Percentiles rank a stretch among this genome's conserved stretches.
These are phyloP conservation scores for Pseudopleuronectes americanus DNA, from an alignment of 2,797 vertebrate genomes.

Conservation along the genomic window DNA sequence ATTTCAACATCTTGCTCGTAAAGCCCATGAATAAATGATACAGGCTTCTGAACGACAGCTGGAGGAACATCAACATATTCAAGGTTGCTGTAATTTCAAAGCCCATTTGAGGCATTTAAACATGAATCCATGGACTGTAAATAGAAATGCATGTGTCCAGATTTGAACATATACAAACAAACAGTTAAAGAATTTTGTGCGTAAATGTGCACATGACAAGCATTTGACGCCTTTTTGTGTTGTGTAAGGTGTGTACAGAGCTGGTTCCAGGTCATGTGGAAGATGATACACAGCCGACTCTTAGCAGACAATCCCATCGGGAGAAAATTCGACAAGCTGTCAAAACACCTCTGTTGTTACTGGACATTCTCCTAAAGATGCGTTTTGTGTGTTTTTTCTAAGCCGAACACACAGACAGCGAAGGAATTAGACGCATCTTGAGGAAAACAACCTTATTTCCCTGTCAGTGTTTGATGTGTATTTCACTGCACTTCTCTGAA, in stretches of 20 bases:
- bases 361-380: slow-evolving; percentile 52
- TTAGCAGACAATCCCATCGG: slow-evolving; percentile 69
- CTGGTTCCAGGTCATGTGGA: slow-evolving; percentile 38
- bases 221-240: neutral
- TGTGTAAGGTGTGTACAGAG: slow-evolving; percentile 40
- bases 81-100: neutral
- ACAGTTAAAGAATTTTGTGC: too few species aligned
- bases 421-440: neutral
- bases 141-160: too few species aligned
- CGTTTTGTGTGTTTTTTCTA: slow-evolving; percentile 36
- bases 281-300: slow-evolving; percentile 54
- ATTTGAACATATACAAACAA: neutral
- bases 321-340: slow-evolving; percentile 69
- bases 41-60: neutral
- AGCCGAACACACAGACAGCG: slow-evolving; percentile 38
- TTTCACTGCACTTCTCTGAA: slow-evolving; percentile 34
- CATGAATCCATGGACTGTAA: neutral
- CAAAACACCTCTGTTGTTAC: slow-evolving; percentile 62
- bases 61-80: neutral
- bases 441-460: slow-evolving; percentile 36
- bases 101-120: neutral
- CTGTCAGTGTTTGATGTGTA: slow-evolving; percentile 48
- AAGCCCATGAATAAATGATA: neutral
- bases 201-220: neutral
- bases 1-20: neutral